A percentile compares a stretch with the other conserved stretches of the same genome.
These are phyloP conservation scores for Channa striata DNA, from an alignment of 2,797 vertebrate species.

Conservation along the genomic window DNA sequence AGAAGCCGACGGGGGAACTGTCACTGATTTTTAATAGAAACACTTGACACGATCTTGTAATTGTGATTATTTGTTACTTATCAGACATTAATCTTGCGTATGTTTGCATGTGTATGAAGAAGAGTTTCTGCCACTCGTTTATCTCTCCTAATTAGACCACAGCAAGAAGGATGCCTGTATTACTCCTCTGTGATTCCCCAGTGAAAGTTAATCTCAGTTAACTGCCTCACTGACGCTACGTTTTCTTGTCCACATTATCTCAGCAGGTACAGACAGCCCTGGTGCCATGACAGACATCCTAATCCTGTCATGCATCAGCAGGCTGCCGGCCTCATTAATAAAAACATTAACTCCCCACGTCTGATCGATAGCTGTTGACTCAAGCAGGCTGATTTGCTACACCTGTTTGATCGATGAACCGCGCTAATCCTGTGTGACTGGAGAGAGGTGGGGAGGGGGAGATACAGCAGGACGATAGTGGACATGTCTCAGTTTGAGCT, in stretches of 20 bases:
- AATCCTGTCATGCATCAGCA: conserved; percentile 24
- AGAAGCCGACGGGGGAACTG: too few species aligned
- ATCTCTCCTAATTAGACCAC: conserved; percentile 26
- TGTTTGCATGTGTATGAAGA: neutral
- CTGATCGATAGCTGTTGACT: conserved; percentile 67
- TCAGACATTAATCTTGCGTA: neutral
- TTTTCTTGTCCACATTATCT: conserved; percentile 31
- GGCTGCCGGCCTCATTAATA: conserved; percentile 62
- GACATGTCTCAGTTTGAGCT: conserved; percentile 46
- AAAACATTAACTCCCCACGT: conserved; percentile 55
- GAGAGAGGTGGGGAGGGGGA: neutral
- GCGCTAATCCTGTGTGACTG: conserved; percentile 51
- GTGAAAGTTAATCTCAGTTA: conserved; percentile 30
- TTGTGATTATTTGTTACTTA: neutral
- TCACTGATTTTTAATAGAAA: neutral
- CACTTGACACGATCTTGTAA: neutral
- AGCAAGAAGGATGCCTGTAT: conserved; percentile 9
- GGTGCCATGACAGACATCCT: neutral
- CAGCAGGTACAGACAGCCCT: conserved; percentile 28
- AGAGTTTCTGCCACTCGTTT: conserved; percentile 13
- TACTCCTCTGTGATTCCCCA: neutral
- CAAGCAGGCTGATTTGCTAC: conserved; percentile 46
- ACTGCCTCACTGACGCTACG: conserved; percentile 21
- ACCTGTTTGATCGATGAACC: conserved; percentile 48
- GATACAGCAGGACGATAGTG: conserved; percentile 19